Percentiles rank a stretch among this genome's conserved stretches.
Evolutionary conservation across 2,888 invertebrate genomes (phyloP).

Genomic region (Macropis europaea): DNA sequence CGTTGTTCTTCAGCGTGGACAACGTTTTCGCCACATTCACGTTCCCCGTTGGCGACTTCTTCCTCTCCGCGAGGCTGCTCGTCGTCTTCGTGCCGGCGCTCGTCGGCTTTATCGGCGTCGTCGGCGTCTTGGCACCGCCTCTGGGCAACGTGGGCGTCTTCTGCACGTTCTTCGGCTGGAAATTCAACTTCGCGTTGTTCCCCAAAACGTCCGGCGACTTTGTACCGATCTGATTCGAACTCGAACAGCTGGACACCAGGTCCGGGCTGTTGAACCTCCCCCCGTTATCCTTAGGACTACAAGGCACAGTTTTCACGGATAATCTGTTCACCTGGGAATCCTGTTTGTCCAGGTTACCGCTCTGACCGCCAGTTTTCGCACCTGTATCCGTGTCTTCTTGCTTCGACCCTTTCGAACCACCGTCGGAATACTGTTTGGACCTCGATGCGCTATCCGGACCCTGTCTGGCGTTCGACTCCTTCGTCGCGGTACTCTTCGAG

Average conservation of each 20-base stretch:
- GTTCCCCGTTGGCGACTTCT: constrained; percentile 64
- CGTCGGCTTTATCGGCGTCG: constrained; percentile 81
- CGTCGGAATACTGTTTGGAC: constrained; percentile 50
- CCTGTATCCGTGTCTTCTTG: constrained; percentile 44
- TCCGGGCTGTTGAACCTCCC: constrained; percentile 84
- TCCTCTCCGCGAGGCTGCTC: constrained; percentile 76
- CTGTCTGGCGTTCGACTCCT: constrained; percentile 47
- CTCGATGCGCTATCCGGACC: constrained; percentile 48
- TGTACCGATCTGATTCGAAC: constrained; percentile 69
- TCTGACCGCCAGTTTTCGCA: constrained; percentile 51
- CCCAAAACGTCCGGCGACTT: constrained; percentile 81
- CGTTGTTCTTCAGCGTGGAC: constrained; percentile 43
- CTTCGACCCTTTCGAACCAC: constrained; percentile 52
- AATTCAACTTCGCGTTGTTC: constrained; percentile 51
- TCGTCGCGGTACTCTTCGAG: constrained; percentile 49
- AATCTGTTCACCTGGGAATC: constrained; percentile 53
- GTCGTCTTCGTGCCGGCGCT: constrained; percentile 79
- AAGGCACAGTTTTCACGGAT: constrained; percentile 66
- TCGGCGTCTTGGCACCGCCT: constrained; percentile 66
- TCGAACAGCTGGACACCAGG: constrained; percentile 86
- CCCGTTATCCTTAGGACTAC: constrained; percentile 67
- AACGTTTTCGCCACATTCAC: constrained; percentile 52
- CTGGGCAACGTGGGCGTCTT: constrained; percentile 78
- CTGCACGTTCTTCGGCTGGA: constrained; percentile 71
- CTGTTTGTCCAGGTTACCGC: constrained; percentile 54